Conservation (phyloP, 2,888 invertebrate species). For the Parapristionchus giblindavisi region DNA sequence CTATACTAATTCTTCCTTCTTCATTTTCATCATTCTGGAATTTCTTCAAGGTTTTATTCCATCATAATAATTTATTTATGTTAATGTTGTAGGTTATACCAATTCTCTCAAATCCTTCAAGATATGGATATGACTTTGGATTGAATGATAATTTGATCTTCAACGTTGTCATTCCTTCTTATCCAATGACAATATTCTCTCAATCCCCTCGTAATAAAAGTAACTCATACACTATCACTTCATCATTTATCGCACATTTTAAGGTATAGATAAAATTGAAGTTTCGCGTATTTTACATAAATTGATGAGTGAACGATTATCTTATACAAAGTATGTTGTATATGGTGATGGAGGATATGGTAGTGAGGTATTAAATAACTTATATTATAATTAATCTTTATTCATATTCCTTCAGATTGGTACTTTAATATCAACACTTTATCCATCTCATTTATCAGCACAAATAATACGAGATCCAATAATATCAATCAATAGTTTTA, state of each 20-base stretch:
- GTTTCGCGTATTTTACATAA: neutral
- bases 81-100: neutral
- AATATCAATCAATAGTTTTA: neutral
- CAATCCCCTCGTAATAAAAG: neutral
- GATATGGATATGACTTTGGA: slow-evolving; percentile 24
- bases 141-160: neutral
- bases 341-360: slow-evolving; percentile 16
- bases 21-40: slow-evolving; percentile 13
- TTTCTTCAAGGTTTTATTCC: neutral
- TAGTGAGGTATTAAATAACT: neutral
- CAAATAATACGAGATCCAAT: neutral
- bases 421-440: neutral
- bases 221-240: neutral
- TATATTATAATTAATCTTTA: neutral
- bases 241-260: neutral
- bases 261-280: neutral
- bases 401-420: neutral
- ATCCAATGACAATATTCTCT: neutral
- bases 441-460: neutral
- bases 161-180: slow-evolving; percentile 2
- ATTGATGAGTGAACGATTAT: neutral
- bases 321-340: neutral
- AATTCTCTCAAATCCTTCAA: slow-evolving; percentile 10
- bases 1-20: slow-evolving; percentile 1
- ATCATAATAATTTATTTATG: neutral